Conservation (phyloP, 2,888 invertebrate species). For the Spilarctia lutea region DNA sequence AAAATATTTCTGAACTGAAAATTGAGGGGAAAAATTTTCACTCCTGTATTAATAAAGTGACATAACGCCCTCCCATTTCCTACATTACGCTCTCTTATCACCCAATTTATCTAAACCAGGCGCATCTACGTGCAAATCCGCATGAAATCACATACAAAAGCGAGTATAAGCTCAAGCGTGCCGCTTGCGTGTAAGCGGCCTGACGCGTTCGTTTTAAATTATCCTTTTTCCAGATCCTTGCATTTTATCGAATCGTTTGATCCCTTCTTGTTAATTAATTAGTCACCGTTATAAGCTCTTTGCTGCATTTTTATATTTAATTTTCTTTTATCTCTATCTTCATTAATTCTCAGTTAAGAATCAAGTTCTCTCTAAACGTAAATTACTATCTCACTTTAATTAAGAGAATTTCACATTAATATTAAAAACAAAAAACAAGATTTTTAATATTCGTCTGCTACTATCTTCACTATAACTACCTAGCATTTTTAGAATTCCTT, state of each 20-base stretch:
- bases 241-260: slow-evolving; percentile 47
- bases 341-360: too few species aligned
- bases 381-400: too few species aligned
- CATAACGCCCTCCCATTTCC: slow-evolving; percentile 7
- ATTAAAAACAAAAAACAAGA: too few species aligned
- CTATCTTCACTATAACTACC: too few species aligned
- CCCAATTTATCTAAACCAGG: slow-evolving; percentile 17
- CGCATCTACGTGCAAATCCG: slow-evolving; percentile 39
- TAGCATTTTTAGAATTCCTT: too few species aligned
- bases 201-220: slow-evolving; percentile 46
- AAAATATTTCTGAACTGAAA: not conserved
- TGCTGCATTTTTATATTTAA: too few species aligned
- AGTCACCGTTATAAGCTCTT: slow-evolving; percentile 19
- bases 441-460: too few species aligned
- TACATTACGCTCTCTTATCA: slow-evolving; percentile 7
- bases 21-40: not conserved
- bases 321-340: too few species aligned
- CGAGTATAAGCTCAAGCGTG: slow-evolving; percentile 25
- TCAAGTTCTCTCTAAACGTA: too few species aligned
- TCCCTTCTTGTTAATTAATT: slow-evolving; percentile 46
- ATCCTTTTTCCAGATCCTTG: slow-evolving; percentile 48
- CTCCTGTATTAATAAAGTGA: not conserved
- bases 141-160: slow-evolving; percentile 40
- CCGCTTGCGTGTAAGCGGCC: slow-evolving; percentile 32
- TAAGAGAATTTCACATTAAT: too few species aligned